Base-by-base conservation (phyloP, 2,113 vertebrate genomes). In the Crotophaga sulcirostris region DNA sequence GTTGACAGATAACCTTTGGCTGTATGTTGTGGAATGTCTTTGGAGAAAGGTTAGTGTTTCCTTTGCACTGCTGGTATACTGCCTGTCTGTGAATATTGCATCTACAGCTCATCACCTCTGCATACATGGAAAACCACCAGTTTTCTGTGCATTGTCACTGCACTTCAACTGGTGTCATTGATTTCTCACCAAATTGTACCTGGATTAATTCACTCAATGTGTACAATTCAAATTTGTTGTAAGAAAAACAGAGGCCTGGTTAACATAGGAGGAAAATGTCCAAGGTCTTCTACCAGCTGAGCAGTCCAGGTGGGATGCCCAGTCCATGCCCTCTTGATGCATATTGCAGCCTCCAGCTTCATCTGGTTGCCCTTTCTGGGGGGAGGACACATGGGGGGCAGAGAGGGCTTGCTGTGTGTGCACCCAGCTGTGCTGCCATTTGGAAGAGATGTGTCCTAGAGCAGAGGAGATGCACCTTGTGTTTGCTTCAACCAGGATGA, bases 1-100 rank as follows among this genome's bases (percentile, higher is more conserved):
- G 84, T 4, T n/a, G 62, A 63, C 21, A 75, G 72, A 20, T 38
- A 80, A 56, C 13, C 54, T 92, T 75, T 66, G 75, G 33, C 49
- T 66, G 20, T 47, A 16, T 15, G 21, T 44, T 0, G 0, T 7
- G 23, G 28, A 1, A 4, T 26, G 17, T 47, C 75, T 79, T 34
- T 68, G 54, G 25, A 54, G 52, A 49, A 34, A 58, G 73, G 45
- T 54, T 10, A 78, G 38, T 1, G 1, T 74, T 84, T 91, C 66
- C 66, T 91, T 66, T 78, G 28, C 40, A 7, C 29, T 47, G 49
- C 67, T 84, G 23, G 29, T 52, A 24, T 80, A 77, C 76, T 66
- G 40, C 36, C 44, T 77, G 40, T 55, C 68, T 2, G 3, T 73
- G 67, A 63, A 58, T 67, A 42, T 44, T 59, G 52, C 31, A 70